Base-by-base conservation (phyloP, 2,797 vertebrate genomes). In the Enteromius unitaeniatus region DNA sequence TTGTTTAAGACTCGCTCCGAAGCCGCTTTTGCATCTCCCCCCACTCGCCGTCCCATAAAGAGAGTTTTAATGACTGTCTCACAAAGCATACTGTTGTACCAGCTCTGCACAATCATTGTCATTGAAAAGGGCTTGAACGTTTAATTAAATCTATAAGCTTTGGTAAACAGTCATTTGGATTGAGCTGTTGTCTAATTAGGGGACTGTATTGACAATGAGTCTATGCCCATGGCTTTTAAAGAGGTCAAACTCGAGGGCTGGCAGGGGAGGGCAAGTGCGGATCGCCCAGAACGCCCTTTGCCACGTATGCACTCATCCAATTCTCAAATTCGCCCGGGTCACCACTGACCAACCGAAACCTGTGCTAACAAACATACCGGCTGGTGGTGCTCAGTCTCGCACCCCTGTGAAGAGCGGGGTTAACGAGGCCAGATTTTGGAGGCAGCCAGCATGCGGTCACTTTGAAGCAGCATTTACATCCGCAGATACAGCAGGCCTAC, bases 71-170 rank as follows among this genome's bases (percentile, higher is more conserved):
- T 89, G 88, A 87, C 80, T 77, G 84, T 81, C 81, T 83, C 81
- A 89, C 87, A 89, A 87, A 87, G 88, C 85, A 15, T 69, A 23
- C 86, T 86, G 84, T 88, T 89, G 86, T 89, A 84, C 77, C 79
- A 72, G 80, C 55, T 62, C 79, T 3, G 58, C 82, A 86, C 82
- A 84, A 78, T 87, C 86, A 86, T 87, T 83, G 84, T 89, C 84
- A 86, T 87, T 86, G 78, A 87, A 85, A 79, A 76, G 77, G 40
- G 47, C 81, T 83, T 86, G 81, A 86, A 79, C 75, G 28, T 86
- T 86, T 86, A 83, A 83, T 83, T 83, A 67, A 81, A 87, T 87
- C 77, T 85, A 84, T 85, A 86, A 65, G 69, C 86, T 69, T 83
- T 80, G 77, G 74, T 83, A 85, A 88, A 88, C 84, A 81, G 82